Base-by-base conservation (phyloP, 2,888 invertebrate species). In the Dicyrtomina minuta region DNA sequence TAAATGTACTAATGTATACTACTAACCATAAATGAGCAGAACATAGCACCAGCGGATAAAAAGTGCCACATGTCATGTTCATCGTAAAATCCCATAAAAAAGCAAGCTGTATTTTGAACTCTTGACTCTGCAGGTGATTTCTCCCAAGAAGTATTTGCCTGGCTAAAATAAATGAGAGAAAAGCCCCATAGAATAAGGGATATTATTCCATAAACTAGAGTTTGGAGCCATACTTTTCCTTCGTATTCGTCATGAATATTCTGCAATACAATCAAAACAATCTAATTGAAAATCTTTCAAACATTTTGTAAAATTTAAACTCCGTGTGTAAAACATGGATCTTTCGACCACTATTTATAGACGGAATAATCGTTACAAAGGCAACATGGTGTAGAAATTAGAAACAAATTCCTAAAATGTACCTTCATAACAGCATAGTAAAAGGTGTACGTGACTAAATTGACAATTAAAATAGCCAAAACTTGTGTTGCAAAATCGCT, bases 41-140 rank as follows among this genome's bases (percentile, higher is more conserved):
- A 84, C 73, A 84, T 78, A 60, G 81, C 80, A 65, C 81, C 80
- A 24, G 84, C 81, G 6, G 83, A 83, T 65, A 84, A 79, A 79
- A 83, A 83, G 75, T 84, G 85, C 85, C 85, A 85, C 33, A 85
- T 79, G 73, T 85, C 85, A 77, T 85, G 85, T 56, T 79, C 79
- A 74, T 85, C 85, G 76, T 84, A 85, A 64, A 82, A n/a, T n/a
- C n/a, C 79, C 60, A 84, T 74, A 15, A 84, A 70, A 12, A 83
- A 75, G 74, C 85, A 85, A 13, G 79, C 79, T 15, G n/a, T 74
- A 76, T 85, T 85, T 41, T 80, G 79, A 59, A 80, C 81, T 27
- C 84, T 79, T 0, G 84, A 84, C 72, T 79, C 78, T 1, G 85
- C 83, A 26, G 85, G 83, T 17, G 82, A 81, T 10, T 80, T 66